Percentiles rank a stretch among this genome's conserved stretches.
These are phyloP conservation scores for Gila orcuttii DNA, from an alignment of 2,113 vertebrate species.

Conservation along the genomic window DNA sequence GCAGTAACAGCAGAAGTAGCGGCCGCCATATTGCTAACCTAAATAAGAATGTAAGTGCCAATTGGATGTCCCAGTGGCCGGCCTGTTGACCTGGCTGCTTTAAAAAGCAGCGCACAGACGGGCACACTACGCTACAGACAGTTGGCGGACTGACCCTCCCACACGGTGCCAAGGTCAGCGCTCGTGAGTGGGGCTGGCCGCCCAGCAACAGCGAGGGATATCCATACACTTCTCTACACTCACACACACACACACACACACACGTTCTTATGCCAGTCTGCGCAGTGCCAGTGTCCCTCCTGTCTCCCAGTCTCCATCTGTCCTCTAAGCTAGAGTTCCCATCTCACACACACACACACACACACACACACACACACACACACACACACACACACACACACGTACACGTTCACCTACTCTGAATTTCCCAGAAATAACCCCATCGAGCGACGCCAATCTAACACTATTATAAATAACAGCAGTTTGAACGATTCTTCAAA, in stretches of 20 bases:
- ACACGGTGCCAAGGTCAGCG: constrained; percentile 76
- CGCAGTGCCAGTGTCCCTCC: constrained; percentile 76
- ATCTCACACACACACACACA: constrained; percentile 42
- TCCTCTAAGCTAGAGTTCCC: constrained; percentile 66
- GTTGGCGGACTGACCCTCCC: constrained; percentile 72
- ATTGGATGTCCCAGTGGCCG: constrained; percentile 49
- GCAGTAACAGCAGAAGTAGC: constrained; percentile 52
- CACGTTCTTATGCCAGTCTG: constrained; percentile 71
- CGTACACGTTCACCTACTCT: constrained; percentile 42
- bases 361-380: constrained; percentile 46
- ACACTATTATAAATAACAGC: constrained; percentile 26
- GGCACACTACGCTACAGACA: constrained; percentile 65
- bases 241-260: constrained; percentile 46
- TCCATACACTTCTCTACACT: constrained; percentile 52
- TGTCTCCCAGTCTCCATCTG: constrained; percentile 83
- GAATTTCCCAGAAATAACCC: constrained; percentile 25
- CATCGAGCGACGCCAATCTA: neutral
- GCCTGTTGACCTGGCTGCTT: constrained; percentile 62
- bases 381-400: constrained; percentile 35
- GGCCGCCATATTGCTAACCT: constrained; percentile 58
- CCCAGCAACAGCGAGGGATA: constrained; percentile 56
- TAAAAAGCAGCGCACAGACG: constrained; percentile 64
- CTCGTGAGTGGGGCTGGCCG: constrained; percentile 63
- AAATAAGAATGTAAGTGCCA: constrained; percentile 56
- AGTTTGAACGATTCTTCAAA: neutral